These are phyloP conservation scores for Amyelois transitella DNA, from an alignment of 1,140 invertebrate genomes.

Conservation along the genomic window DNA sequence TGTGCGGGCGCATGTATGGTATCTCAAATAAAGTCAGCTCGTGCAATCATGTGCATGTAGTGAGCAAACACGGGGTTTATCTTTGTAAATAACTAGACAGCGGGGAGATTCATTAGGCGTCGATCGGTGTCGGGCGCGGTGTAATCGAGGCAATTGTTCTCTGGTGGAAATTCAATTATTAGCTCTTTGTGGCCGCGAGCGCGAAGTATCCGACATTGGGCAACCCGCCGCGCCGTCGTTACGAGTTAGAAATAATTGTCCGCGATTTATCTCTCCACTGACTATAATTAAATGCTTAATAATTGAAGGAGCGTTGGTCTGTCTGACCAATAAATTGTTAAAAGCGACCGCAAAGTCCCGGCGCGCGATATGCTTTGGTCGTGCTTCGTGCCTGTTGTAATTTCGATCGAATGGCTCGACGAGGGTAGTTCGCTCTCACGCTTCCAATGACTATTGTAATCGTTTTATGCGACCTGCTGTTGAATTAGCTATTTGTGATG, in stretches of 20 bases:
- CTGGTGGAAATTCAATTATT: slow-evolving; percentile 66
- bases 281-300: slow-evolving; percentile 61
- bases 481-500: slow-evolving; percentile 24
- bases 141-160: slow-evolving; percentile 73
- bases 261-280: slow-evolving; percentile 49
- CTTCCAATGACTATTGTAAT: slow-evolving; percentile 51
- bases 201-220: slow-evolving; percentile 47
- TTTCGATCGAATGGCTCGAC: slow-evolving; percentile 46
- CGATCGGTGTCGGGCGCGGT: slow-evolving; percentile 62
- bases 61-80: slow-evolving; percentile 70
- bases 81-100: slow-evolving; percentile 72
- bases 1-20: slow-evolving; percentile 24
- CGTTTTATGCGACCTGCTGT: slow-evolving; percentile 34
- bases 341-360: slow-evolving; percentile 17
- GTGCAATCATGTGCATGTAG: slow-evolving; percentile 69
- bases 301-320: slow-evolving; percentile 42
- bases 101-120: slow-evolving; percentile 71
- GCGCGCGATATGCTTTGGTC: slow-evolving; percentile 41
- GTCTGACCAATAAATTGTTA: slow-evolving; percentile 52
- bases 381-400: slow-evolving; percentile 59
- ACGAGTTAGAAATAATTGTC: slow-evolving; percentile 51
- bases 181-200: slow-evolving; percentile 40
- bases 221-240: slow-evolving; percentile 43
- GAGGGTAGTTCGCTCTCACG: slow-evolving; percentile 65
- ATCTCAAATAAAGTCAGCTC: slow-evolving; percentile 68